phyloP scores from a whole-genome alignment of 2,888 invertebrate species.

The Pseudeuparius sepicola region DNA sequence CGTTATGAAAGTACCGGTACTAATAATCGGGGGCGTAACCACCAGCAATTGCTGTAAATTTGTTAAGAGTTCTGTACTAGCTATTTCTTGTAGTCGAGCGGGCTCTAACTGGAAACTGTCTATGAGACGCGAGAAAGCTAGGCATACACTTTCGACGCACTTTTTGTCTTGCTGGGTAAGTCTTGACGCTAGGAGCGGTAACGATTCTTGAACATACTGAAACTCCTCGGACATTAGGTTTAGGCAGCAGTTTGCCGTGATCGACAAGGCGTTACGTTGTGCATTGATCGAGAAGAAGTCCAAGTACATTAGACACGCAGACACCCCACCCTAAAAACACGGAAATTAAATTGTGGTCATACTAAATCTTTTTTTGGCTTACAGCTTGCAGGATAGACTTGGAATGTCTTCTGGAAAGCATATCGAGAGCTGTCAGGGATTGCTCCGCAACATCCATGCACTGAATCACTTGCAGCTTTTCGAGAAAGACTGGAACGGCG shows the following conservation, averaged over 20 bases:
- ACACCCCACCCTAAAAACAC: slow-evolving; percentile 73
- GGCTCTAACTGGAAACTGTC: slow-evolving; percentile 94
- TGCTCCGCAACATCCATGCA: slow-evolving; percentile 99
- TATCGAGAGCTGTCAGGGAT: slow-evolving; percentile 92
- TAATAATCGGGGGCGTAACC: slow-evolving; percentile 90
- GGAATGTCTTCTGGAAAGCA: slow-evolving; percentile 91
- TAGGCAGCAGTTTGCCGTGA: slow-evolving; percentile 96
- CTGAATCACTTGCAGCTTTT: slow-evolving; percentile 94
- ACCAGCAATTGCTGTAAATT: slow-evolving; percentile 91
- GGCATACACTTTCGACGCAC: slow-evolving; percentile 93
- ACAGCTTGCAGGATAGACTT: slow-evolving; percentile 92
- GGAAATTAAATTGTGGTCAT: slow-evolving; percentile 3
- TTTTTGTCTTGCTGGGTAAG: slow-evolving; percentile 90
- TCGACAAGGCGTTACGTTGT: slow-evolving; percentile 90
- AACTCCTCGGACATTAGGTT: slow-evolving; percentile 91
- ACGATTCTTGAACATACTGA: slow-evolving; percentile 79
- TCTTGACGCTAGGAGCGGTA: slow-evolving; percentile 72
- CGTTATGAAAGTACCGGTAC: slow-evolving; percentile 90
- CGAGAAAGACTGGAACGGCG: slow-evolving; percentile 93
- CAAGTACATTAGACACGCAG: slow-evolving; percentile 90
- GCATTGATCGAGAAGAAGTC: slow-evolving; percentile 99
- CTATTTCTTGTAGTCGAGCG: slow-evolving; percentile 84
- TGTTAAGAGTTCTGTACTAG: slow-evolving; percentile 78
- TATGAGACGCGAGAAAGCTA: slow-evolving; percentile 91
- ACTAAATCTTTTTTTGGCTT: slow-evolving; percentile 34